These are phyloP conservation scores for Lasioglossum pauxillum DNA, from an alignment of 2,888 invertebrate genomes.

Conservation along the genomic window DNA sequence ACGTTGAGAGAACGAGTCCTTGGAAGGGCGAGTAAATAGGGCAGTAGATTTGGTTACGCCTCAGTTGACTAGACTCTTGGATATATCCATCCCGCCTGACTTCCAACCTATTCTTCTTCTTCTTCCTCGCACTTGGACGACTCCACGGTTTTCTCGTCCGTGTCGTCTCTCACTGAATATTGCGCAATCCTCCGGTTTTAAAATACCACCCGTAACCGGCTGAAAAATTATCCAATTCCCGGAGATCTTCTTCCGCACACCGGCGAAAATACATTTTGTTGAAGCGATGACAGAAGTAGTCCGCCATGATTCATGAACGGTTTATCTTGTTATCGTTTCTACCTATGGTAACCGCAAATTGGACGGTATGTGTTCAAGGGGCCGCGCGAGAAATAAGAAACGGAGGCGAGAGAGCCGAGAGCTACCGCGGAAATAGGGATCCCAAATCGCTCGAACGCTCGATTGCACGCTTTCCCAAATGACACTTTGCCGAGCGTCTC, in stretches of 20 bases:
- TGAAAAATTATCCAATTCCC: slow-evolving; percentile 72
- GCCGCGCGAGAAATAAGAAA: neutral
- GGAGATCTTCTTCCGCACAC: slow-evolving; percentile 31
- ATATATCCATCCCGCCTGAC: slow-evolving; percentile 11
- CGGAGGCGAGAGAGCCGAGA: neutral
- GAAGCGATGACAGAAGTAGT: slow-evolving; percentile 31
- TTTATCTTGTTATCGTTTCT: slow-evolving; percentile 29
- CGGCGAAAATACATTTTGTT: slow-evolving; percentile 19
- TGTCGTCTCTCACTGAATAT: slow-evolving; percentile 13
- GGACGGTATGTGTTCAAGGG: neutral
- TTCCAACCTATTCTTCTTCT: slow-evolving; percentile 52
- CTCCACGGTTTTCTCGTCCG: slow-evolving; percentile 45
- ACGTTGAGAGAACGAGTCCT: neutral
- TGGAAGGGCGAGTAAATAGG: neutral
- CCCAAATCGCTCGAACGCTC: neutral
- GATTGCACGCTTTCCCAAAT: neutral
- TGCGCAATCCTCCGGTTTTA: slow-evolving; percentile 11
- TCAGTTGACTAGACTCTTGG: neutral
- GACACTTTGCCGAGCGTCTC: neutral
- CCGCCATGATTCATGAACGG: slow-evolving; percentile 31
- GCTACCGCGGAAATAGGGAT: neutral
- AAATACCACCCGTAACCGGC: slow-evolving; percentile 31
- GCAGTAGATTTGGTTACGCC: slow-evolving; percentile 15
- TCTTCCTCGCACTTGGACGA: slow-evolving; percentile 41
- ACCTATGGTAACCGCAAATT: neutral